Evolutionary conservation across 2,888 invertebrate genomes (phyloP), one percentile per base, ranked within the genome.

Genomic region (Andrena hattorfiana): DNA sequence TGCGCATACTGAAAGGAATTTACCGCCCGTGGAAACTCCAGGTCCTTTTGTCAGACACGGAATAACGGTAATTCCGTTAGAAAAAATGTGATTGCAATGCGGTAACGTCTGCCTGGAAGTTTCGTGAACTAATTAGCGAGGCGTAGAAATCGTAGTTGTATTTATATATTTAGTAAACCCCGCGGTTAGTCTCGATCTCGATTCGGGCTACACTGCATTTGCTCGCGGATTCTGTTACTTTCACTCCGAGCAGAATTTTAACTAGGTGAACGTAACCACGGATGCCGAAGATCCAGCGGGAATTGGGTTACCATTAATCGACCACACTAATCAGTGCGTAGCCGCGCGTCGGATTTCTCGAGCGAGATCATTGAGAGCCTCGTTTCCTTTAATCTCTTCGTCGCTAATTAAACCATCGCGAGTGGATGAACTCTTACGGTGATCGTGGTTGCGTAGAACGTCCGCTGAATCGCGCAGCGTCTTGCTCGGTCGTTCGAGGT

Each of bases 261-360:
- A 60, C 48, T 26, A 35, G 56, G 49, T 64, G 32, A 42, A 23
- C 23, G 35, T 23, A 54, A 30, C 35, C 23, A 51, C 6, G 6
- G 60, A 63, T 42, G 20, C n/a, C 13, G 23, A 4, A 35, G 48
- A 77, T 60, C 5, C 35, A 64, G 16, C 35, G 23, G 16, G 35
- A 64, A 68, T 69, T 35, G 20, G 16, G 69, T 75, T 69, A 75
- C 1, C 66, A 48, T 56, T 51, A 62, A 75, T 75, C 64, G 64
- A 32, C 28, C 10, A 23, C n/a, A 48, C 66, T 69, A 80, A 80
- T 51, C n/a, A 35, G 67, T 42, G 42, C 68, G 48, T 20, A n/a
- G n/a, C 35, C 8, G n/a, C n/a, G 16, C 0, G 0, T 10, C n/a
- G 20, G 28, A 28, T 79, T 59, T 81, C 72, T 16, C 51, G 13